phyloP scores from a whole-genome alignment of 2,113 vertebrate genomes.

The Epinephelus moara region DNA sequence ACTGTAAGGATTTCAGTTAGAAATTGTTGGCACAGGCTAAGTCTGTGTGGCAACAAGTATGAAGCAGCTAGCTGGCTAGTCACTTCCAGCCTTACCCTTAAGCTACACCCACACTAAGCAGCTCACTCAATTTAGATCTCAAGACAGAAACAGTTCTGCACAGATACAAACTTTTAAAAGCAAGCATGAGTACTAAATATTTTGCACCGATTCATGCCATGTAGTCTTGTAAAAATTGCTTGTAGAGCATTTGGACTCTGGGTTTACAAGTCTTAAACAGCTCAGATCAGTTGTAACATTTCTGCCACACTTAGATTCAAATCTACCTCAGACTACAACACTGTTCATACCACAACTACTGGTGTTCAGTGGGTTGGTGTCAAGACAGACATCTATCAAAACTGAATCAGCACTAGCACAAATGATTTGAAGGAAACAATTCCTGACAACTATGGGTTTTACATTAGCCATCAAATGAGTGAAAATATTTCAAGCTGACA shows the following conservation, averaged over 20 bases:
- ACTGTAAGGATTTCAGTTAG: background rate
- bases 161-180: background rate
- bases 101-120: constrained; percentile 34
- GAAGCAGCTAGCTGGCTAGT: constrained; percentile 19
- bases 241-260: background rate
- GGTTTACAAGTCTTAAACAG: background rate
- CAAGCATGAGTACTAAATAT: background rate
- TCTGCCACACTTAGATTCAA: background rate
- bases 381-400: background rate
- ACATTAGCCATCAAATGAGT: background rate
- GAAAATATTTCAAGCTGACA: background rate
- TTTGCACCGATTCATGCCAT: background rate
- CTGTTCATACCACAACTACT: background rate
- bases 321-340: background rate
- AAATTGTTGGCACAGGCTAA: background rate
- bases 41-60: background rate
- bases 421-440: background rate
- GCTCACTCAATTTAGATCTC: constrained; percentile 24
- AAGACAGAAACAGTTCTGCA: constrained; percentile 14
- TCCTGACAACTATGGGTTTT: background rate
- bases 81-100: constrained; percentile 24
- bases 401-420: background rate
- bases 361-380: background rate
- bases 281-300: background rate
- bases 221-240: background rate